Evolutionary conservation across 2,888 invertebrate genomes (phyloP), one percentile per base, ranked within the genome.

Genomic region (Spodoptera exigua): DNA sequence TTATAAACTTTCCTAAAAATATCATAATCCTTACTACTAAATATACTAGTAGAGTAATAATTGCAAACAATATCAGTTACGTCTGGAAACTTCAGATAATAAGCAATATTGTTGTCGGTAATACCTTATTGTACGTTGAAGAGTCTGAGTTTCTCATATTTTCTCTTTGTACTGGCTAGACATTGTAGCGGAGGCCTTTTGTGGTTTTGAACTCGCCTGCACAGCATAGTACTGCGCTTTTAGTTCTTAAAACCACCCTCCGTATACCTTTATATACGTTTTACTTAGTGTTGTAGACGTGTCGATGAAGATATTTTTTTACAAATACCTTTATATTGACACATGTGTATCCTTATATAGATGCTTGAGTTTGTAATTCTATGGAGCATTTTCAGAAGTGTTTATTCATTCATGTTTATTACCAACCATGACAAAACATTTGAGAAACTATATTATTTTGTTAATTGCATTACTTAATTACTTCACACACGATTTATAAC

Each of bases 161-260:
- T 74, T 63, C 75, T 41, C 78, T 82, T 86, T 88, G 85, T 85
- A 54, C 56, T 55, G 65, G 65, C 68, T 76, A 87, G 87, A 86
- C 86, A 86, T 86, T 89, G 90, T 87, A 78, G 76, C 80, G 49
- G 67, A 84, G 82, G 86, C 87, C 89, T 91, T 90, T 92, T 92
- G 92, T 92, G 89, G 89, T 86, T 87, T 83, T 70, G 72, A 79
- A 80, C 81, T 81, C 78, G 74, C 78, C 77, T 79, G 80, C 77
- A 80, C 78, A 70, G 77, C 80, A 79, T 70, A 81, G 81, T 77
- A 79, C 79, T 90, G 91, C 79, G 87, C 92, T 91, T 93, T 93
- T 93, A 89, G 89, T 89, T 91, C 88, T 88, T 89, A 85, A 85
- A 88, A 79, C 87, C 86, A 81, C 79, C 87, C 85, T 77, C 69